These are phyloP conservation scores for Magallana nippona DNA, from an alignment of 2,888 invertebrate genomes.

Conservation along the genomic window DNA sequence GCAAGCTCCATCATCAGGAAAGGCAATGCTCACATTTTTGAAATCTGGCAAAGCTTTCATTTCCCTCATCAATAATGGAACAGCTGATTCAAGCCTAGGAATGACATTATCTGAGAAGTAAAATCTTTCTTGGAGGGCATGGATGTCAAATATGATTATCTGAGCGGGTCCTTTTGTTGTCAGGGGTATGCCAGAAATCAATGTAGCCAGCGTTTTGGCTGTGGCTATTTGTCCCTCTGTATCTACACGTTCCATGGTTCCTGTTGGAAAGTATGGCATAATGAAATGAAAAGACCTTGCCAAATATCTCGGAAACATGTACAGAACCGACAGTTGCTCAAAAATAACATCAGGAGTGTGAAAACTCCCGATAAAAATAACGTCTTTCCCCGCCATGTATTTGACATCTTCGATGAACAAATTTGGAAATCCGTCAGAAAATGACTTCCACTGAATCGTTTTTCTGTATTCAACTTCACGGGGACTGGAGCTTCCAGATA, in stretches of 20 bases:
- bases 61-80: conserved; percentile 75
- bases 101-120: conserved; percentile 80
- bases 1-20: conserved; percentile 80
- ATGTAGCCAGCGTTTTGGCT: conserved; percentile 79
- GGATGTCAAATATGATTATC: conserved; percentile 80
- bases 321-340: conserved; percentile 80
- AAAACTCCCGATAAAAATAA: conserved; percentile 80
- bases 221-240: conserved; percentile 80
- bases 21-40: conserved; percentile 75
- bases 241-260: conserved; percentile 80
- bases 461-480: conserved; percentile 70
- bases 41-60: conserved; percentile 61
- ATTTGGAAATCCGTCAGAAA: conserved; percentile 80
- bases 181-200: conserved; percentile 79
- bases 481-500: conserved; percentile 39
- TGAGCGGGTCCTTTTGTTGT: conserved; percentile 80
- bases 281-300: conserved; percentile 79
- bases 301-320: conserved; percentile 80
- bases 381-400: conserved; percentile 79
- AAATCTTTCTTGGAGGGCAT: conserved; percentile 80
- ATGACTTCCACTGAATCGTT: conserved; percentile 78
- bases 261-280: conserved; percentile 80
- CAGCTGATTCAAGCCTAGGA: conserved; percentile 78
- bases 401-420: conserved; percentile 80
- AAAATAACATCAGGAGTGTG: conserved; percentile 79